Evolutionary conservation across 2,797 vertebrate species (phyloP), one percentile per base, ranked within the genome.

Genomic region (Xerus rutilus): DNA sequence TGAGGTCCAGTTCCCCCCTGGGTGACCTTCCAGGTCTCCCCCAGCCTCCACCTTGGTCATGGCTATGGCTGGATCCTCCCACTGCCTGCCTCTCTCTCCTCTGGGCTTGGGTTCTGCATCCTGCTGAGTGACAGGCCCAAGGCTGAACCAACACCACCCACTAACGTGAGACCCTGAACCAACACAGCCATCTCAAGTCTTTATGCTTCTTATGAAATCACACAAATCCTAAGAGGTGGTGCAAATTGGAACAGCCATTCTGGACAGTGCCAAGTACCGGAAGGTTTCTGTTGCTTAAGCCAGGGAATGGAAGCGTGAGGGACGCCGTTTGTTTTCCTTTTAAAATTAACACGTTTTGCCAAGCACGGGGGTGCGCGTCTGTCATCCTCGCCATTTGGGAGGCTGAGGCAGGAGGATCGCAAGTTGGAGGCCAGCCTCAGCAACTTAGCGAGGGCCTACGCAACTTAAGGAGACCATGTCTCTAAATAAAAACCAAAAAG

Each of bases 31-130:
- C 25, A 35, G 57, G 49, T 73, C 64, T 21, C 0, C 13, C 12
- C 64, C 8, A 3, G 4, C 21, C 45, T 65, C 43, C 0, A 6
- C 18, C 2, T 7, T n/a, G 10, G 69, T 13, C 25, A 3, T 0
- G 23, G 7, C 39, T 32, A n/a, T 2, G 1, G 35, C 52, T 25
- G 18, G 49, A 15, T 64, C 18, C 6, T 8, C 28, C 25, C 0
- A 0, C 59, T 21, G 30, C 81, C 65, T 10, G 2, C 7, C 25
- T 8, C 45, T 52, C 25, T 52, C 47, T 13, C 21, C 49, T 69
- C 23, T 7, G 3, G 2, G 23, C 35, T 25, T 30, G 7, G 52
- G 4, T 39, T 81, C 70, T 72, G 79, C 49, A 45, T 18, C 54
- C 35, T 10, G 30, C n/a, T 35, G n/a, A 39, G 43, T 10, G 35